phyloP scores from a whole-genome alignment of 2,113 vertebrate genomes.

The Gymnarchus niloticus region DNA sequence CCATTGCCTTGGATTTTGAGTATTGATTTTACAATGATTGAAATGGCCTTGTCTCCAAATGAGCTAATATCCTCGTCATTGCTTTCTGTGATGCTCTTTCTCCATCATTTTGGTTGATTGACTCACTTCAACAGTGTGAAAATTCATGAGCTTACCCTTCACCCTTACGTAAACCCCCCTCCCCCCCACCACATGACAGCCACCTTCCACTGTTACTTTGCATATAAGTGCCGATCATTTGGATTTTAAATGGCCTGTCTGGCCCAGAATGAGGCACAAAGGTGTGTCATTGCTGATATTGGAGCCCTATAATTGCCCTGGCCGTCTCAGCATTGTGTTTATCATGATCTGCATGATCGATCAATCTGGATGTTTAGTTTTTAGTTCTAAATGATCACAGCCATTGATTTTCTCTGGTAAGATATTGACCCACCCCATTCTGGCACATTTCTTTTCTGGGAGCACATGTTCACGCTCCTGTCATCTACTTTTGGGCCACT shows the following conservation, averaged over 20 bases:
- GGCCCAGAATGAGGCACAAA: neutral
- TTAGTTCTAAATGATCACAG: neutral
- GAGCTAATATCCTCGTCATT: neutral
- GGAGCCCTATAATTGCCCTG: neutral
- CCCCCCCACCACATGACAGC: neutral
- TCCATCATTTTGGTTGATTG: conserved; percentile 4
- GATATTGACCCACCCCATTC: neutral
- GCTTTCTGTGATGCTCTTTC: neutral
- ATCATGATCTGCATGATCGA: neutral
- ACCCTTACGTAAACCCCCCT: neutral
- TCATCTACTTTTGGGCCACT: neutral
- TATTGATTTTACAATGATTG: conserved; percentile 14
- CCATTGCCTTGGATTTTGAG: neutral
- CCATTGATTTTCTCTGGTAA: neutral
- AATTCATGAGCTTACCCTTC: neutral
- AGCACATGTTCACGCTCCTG: too few relatives aligned
- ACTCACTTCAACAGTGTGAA: neutral
- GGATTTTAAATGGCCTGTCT: neutral
- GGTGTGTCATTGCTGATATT: neutral
- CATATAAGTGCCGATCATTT: neutral
- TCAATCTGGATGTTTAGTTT: conserved; percentile 11
- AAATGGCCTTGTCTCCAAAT: neutral
- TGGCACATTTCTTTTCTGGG: neutral
- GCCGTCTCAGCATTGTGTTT: neutral
- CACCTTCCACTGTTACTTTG: neutral